Percentiles rank a stretch among this genome's conserved stretches.
phyloP scores from a whole-genome alignment of 2,113 vertebrate species.

The Ondatra zibethicus region DNA sequence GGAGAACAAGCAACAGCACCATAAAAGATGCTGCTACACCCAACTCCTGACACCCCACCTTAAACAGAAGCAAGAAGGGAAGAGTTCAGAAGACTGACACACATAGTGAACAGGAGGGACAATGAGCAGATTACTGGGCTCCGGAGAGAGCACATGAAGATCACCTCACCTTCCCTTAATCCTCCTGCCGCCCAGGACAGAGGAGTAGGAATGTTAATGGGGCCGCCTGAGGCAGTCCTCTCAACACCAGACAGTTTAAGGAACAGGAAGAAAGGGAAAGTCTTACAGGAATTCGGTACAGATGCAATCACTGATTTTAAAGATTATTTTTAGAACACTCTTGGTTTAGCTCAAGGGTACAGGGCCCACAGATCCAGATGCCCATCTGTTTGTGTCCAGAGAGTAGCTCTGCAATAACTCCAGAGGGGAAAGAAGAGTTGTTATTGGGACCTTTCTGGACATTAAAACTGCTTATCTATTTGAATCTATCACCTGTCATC shows the following conservation, averaged over 20 bases:
- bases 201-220: neutral
- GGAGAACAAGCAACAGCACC: neutral
- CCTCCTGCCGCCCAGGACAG: neutral
- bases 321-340: neutral
- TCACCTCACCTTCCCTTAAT: neutral
- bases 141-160: neutral
- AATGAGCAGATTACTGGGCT: neutral
- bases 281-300: neutral
- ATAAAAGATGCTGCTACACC: neutral
- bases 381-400: neutral
- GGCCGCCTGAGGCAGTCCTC: neutral
- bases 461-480: neutral
- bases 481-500: neutral
- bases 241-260: neutral
- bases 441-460: neutral
- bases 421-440: neutral
- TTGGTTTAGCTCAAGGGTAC: neutral
- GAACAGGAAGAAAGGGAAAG: neutral
- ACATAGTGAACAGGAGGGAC: neutral
- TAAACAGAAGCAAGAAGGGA: neutral
- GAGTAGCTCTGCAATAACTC: neutral
- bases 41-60: neutral
- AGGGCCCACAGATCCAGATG: neutral
- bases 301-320: neutral
- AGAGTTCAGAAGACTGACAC: neutral